Evolutionary conservation across 2,888 invertebrate genomes (phyloP).

Genomic region (Melinopterus prodromus): DNA sequence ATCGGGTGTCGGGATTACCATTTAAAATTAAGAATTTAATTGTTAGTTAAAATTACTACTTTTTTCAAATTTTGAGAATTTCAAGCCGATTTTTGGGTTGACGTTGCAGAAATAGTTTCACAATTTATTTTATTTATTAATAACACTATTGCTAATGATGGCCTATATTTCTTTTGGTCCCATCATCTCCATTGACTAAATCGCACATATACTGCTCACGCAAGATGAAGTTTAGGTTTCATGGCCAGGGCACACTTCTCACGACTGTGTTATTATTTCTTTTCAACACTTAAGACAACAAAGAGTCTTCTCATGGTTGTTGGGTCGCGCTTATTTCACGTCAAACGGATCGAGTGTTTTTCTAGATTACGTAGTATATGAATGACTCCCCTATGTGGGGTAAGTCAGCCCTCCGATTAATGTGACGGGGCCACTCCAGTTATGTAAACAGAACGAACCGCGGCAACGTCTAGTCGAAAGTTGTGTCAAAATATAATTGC

Average conservation of each 20-base stretch:
- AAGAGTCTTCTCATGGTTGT: neutral
- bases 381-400: neutral
- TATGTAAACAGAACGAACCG: neutral
- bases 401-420: neutral
- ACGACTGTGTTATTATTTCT: neutral
- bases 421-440: neutral
- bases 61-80: too few relatives aligned
- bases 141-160: neutral
- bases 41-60: too few relatives aligned
- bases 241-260: neutral
- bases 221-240: neutral
- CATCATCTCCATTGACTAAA: neutral
- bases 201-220: neutral
- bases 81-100: neutral
- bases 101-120: neutral
- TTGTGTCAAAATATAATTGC: neutral
- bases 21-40: too few relatives aligned
- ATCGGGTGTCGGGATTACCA: too few relatives aligned
- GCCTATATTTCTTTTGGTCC: neutral
- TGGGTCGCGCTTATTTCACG: neutral
- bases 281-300: neutral
- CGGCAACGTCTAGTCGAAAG: neutral
- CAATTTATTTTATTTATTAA: neutral
- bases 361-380: neutral
- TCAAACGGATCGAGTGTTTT: neutral